Evolutionary conservation across 2,797 vertebrate species (phyloP), one percentile per base, ranked within the genome.

Genomic region (Coregonus suidteri): DNA sequence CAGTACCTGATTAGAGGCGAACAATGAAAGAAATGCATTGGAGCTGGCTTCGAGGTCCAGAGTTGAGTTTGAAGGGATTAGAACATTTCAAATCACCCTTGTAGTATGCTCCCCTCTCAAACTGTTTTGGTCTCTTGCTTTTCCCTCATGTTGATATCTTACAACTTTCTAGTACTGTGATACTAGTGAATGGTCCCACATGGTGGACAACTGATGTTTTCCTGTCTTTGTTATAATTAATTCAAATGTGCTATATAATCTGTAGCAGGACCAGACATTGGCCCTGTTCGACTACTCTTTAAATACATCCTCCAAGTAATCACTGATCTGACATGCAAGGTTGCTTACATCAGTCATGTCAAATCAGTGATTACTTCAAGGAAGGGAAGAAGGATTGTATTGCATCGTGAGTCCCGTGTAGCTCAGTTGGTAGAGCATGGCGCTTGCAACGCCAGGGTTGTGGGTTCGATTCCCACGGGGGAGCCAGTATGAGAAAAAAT

Each of bases 81-180:
- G 41, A 41, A 41, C 41, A 41, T 41, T 41, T 41, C 41, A 59
- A 59, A 59, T 54, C 3, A n/a, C 54, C 54, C 18, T 7, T 59
- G 16, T 56, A 18, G 54, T 59, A 71, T 54, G 75, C 74, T 67
- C 71, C 68, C 75, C 13, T 35, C 15, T 35, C 15, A 67, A 35
- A 37, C 66, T 6, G 31, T 67, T 86, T 77, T 76, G 72, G 34
- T 84, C 80, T 86, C 18, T 71, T 75, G 52, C 53, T 73, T 75
- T 16, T 81, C 73, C 30, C 76, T 79, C 65, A 70, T 74, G 14
- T 79, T 65, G 30, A 76, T 76, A 31, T 53, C 13, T 80, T 1
- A 68, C 54, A 47, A 59, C 7, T 86, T 70, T 71, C 41, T 65
- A 64, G 9, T 51, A 20, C 75, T 79, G 11, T 31, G 25, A 4